Percentiles rank a stretch among this genome's conserved stretches.
Evolutionary conservation across 2,113 vertebrate genomes (phyloP).

Genomic region (Oxygymnocypris stewartii): DNA sequence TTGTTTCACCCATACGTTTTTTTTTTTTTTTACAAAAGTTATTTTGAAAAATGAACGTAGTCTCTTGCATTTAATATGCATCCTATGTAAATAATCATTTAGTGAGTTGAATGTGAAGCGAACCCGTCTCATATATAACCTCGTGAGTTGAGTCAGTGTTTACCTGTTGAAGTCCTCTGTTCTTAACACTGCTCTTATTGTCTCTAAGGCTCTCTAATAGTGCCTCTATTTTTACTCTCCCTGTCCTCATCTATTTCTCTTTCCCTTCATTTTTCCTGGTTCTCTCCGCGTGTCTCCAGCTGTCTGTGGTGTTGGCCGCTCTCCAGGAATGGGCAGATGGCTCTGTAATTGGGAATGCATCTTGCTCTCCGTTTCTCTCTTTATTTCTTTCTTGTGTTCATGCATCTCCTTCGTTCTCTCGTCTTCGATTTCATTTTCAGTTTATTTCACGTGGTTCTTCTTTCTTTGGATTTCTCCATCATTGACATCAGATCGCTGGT

Average conservation of each 20-base stretch:
- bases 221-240: slow-evolving; percentile 23
- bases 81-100: not conserved
- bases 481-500: slow-evolving; percentile 36
- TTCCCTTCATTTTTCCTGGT: slow-evolving; percentile 47
- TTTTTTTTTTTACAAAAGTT: no score
- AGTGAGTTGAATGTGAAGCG: no score
- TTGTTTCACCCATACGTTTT: no score
- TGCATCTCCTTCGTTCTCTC: not conserved
- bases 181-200: not conserved
- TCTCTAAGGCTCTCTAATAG: slow-evolving; percentile 58
- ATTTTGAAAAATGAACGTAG: no score
- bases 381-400: slow-evolving; percentile 10
- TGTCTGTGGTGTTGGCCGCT: slow-evolving; percentile 80
- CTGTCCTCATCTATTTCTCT: slow-evolving; percentile 62
- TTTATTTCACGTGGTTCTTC: slow-evolving; percentile 45
- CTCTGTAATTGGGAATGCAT: slow-evolving; percentile 80
- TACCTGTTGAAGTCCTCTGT: not conserved
- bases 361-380: slow-evolving; percentile 66
- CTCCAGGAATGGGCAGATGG: slow-evolving; percentile 88
- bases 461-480: slow-evolving; percentile 47
- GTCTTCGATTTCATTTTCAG: slow-evolving; percentile 48
- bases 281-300: slow-evolving; percentile 66
- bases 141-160: not conserved
- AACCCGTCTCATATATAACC: not conserved
- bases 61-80: no score